A percentile compares a stretch with the other conserved stretches of the same genome.
phyloP scores from a whole-genome alignment of 2,113 vertebrate species.

The Hymenochirus boettgeri region DNA sequence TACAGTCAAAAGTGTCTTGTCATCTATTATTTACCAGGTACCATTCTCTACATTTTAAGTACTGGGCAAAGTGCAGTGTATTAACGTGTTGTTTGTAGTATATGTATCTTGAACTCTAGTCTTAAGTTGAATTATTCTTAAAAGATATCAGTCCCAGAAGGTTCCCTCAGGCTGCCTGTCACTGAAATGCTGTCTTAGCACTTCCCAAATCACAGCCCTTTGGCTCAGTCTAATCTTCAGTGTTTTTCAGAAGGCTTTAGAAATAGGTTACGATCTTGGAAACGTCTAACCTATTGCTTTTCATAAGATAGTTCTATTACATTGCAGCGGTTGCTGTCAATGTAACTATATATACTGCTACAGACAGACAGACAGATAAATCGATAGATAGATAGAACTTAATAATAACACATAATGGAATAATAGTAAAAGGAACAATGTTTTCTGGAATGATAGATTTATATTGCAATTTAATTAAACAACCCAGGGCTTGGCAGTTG shows the following conservation, averaged over 20 bases:
- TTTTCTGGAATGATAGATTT: no score
- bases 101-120: conserved; percentile 35
- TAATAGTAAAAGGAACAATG: no score
- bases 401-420: no score
- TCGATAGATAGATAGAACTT: no score
- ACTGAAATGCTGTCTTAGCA: conserved; percentile 33
- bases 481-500: no score
- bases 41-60: conserved; percentile 20
- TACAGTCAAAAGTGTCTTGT: conserved; percentile 17
- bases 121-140: conserved; percentile 15
- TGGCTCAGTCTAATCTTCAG: conserved; percentile 11
- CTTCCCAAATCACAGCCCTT: conserved; percentile 20
- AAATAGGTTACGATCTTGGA: conserved; percentile 16
- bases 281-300: conserved; percentile 34
- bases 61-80: conserved; percentile 20
- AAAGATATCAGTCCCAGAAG: conserved; percentile 15
- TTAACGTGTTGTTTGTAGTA: conserved; percentile 26
- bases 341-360: no score
- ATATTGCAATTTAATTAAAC: no score
- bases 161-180: conserved; percentile 28
- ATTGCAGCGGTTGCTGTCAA: conserved; percentile 10
- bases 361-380: no score
- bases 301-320: conserved; percentile 36
- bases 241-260: conserved; percentile 17
- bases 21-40: conserved; percentile 39